These are phyloP conservation scores for Scolanthus callimorphus DNA, from an alignment of 92 coral and sea anemone genomes.

Conservation along the genomic window DNA sequence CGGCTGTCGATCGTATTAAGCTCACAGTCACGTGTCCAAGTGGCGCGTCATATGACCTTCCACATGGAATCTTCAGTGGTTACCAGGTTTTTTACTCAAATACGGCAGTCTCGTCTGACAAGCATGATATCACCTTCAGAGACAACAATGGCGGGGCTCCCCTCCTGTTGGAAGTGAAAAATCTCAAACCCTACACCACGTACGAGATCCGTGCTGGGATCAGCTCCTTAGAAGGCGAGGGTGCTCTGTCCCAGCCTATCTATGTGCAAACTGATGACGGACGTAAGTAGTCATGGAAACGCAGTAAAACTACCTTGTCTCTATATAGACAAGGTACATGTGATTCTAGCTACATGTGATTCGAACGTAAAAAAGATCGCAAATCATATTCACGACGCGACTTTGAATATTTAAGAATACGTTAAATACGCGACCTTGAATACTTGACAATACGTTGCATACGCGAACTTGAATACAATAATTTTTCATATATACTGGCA, in stretches of 20 bases:
- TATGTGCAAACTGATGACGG: slow-evolving; percentile 1
- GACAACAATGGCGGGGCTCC: neutral
- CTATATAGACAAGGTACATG: too few relatives aligned
- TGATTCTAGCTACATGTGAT: too few relatives aligned
- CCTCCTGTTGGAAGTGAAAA: neutral
- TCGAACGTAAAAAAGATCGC: too few relatives aligned
- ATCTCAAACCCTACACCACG: neutral
- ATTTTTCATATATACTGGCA: too few relatives aligned
- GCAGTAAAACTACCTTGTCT: too few relatives aligned
- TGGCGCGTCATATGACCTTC: neutral
- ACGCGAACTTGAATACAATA: too few relatives aligned
- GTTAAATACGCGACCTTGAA: too few relatives aligned
- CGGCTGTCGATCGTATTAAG: neutral
- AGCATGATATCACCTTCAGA: neutral
- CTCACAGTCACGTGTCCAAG: neutral
- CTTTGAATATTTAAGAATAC: too few relatives aligned
- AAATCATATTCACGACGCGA: too few relatives aligned
- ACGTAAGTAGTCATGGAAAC: neutral
- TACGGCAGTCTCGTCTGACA: neutral
- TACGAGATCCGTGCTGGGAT: neutral
- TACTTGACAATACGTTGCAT: too few relatives aligned
- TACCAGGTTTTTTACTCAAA: slow-evolving; percentile 6
- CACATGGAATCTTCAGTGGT: slow-evolving; percentile 15
- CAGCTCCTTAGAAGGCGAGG: neutral
- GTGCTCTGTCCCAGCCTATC: neutral